These are phyloP conservation scores for Sinentomon sp. DNA, from an alignment of 2,888 invertebrate species.

Conservation along the genomic window DNA sequence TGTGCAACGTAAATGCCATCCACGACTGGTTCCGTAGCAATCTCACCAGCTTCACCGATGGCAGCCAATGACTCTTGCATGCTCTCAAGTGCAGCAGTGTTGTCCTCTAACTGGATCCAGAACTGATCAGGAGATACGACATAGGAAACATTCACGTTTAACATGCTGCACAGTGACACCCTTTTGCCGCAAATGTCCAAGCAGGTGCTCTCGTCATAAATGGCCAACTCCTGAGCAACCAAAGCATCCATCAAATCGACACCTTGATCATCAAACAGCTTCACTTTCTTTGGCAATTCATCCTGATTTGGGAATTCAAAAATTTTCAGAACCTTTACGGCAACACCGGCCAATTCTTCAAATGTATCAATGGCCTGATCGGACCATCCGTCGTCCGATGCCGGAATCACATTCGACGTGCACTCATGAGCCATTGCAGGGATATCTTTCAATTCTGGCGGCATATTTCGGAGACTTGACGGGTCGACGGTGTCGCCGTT, in stretches of 20 bases:
- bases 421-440: conserved; percentile 32
- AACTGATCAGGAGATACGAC: conserved; percentile 39
- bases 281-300: conserved; percentile 19
- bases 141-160: conserved; percentile 27
- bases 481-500: conserved; percentile 45
- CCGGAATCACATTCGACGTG: conserved; percentile 36
- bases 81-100: conserved; percentile 28
- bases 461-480: conserved; percentile 31
- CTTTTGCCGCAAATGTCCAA: neutral
- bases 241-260: conserved; percentile 18
- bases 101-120: conserved; percentile 40
- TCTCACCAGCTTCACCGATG: no score
- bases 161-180: neutral
- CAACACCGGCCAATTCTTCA: conserved; percentile 17
- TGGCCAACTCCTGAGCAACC: conserved; percentile 15
- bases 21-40: conserved; percentile 23
- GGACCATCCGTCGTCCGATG: conserved; percentile 35
- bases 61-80: conserved; percentile 29
- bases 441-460: conserved; percentile 27
- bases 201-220: neutral
- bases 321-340: conserved; percentile 14
- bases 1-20: conserved; percentile 33
- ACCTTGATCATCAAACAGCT: conserved; percentile 21
- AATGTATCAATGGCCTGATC: conserved; percentile 30
- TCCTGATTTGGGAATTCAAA: conserved; percentile 19